Conservation (phyloP, 2,113 vertebrate genomes). For the Naja naja region DNA sequence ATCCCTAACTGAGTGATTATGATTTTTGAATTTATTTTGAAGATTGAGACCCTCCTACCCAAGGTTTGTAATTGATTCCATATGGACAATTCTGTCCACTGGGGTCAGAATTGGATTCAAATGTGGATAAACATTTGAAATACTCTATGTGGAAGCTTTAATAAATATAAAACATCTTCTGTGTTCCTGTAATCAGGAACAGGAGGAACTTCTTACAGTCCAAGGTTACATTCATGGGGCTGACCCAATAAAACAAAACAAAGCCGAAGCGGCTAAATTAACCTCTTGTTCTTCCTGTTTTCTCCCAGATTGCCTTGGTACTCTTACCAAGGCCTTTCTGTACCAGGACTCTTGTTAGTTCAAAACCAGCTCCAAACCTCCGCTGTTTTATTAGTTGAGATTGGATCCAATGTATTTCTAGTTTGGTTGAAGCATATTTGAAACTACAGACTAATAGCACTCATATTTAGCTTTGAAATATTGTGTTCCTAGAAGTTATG, state of each 20-base stretch:
- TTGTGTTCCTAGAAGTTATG: neutral
- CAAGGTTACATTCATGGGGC: too few relatives aligned
- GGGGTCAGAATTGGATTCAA: too few relatives aligned
- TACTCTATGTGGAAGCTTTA: too few relatives aligned
- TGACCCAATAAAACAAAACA: too few relatives aligned
- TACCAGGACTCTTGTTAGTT: neutral
- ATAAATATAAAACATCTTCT: too few relatives aligned
- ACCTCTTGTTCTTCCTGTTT: neutral
- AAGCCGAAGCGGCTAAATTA: neutral
- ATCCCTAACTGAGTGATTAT: neutral
- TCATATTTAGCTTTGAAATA: neutral
- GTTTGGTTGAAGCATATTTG: neutral
- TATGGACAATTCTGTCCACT: too few relatives aligned
- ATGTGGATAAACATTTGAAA: too few relatives aligned
- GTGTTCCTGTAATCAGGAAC: too few relatives aligned
- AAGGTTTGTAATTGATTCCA: too few relatives aligned
- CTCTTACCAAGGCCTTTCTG: neutral
- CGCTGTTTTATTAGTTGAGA: neutral
- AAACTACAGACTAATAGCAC: neutral
- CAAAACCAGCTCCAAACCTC: neutral
- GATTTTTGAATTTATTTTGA: too few relatives aligned
- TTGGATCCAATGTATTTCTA: neutral
- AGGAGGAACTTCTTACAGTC: too few relatives aligned
- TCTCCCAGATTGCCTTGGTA: neutral
- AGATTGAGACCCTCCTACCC: too few relatives aligned